phyloP scores from a whole-genome alignment of 2,113 vertebrate genomes.

The Seriola rivoliana region DNA sequence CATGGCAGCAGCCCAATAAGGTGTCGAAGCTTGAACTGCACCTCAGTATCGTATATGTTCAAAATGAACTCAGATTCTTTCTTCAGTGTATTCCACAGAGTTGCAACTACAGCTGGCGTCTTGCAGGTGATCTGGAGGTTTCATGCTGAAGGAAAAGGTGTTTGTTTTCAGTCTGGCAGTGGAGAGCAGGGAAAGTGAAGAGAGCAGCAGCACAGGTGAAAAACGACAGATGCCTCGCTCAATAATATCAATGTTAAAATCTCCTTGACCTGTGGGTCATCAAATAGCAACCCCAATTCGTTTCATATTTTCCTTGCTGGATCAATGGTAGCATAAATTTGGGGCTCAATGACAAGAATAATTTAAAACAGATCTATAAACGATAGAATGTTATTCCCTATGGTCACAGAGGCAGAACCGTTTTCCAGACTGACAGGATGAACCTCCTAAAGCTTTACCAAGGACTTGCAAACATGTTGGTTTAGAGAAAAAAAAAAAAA shows the following conservation, averaged over 20 bases:
- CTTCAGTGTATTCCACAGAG: conserved; percentile 13
- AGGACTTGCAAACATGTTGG: conserved; percentile 3
- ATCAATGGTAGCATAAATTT: conserved; percentile 99
- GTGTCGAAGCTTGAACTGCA: not conserved
- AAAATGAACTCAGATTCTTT: not conserved
- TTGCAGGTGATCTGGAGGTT: conserved; percentile 36
- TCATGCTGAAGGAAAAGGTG: conserved; percentile 19
- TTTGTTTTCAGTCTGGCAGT: conserved; percentile 65
- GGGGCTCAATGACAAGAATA: conserved; percentile 98
- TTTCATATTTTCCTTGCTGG: conserved; percentile 99
- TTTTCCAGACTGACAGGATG: conserved; percentile 74
- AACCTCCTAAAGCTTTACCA: conserved; percentile 56
- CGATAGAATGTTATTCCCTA: conserved; percentile 82
- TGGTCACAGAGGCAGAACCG: conserved; percentile 78
- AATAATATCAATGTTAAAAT: conserved; percentile 95
- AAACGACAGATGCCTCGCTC: conserved; percentile 82
- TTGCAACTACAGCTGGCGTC: conserved; percentile 28
- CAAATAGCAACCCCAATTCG: conserved; percentile 96
- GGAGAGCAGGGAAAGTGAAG: conserved; percentile 68
- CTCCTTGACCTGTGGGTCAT: conserved; percentile 98
- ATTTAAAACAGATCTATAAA: conserved; percentile 99
- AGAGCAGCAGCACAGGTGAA: conserved; percentile 78
- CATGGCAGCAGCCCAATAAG: not conserved
- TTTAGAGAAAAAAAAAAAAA: conserved; percentile 5
- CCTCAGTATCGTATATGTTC: not conserved